Conservation (phyloP, 1,140 invertebrate species). For the Drosophila simulans region DNA sequence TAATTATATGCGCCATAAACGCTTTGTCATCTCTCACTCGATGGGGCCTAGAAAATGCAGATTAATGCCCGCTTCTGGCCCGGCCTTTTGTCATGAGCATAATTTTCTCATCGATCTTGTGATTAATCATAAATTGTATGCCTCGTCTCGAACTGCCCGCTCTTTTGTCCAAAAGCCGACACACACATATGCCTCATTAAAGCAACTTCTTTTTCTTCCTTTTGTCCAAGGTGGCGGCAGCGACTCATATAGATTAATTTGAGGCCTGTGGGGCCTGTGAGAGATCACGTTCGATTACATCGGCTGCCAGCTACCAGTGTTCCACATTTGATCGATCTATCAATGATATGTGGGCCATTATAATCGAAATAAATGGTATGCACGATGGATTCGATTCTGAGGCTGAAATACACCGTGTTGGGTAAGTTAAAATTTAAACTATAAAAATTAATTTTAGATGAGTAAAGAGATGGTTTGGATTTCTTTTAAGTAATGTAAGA, state of each 20-base stretch:
- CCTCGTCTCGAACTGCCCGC: slow-evolving; percentile 6
- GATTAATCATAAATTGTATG: slow-evolving; percentile 81
- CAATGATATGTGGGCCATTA: slow-evolving; percentile 47
- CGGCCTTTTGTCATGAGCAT: slow-evolving; percentile 76
- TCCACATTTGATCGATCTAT: slow-evolving; percentile 78
- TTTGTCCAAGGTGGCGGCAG: slow-evolving; percentile 38
- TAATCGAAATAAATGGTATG: slow-evolving; percentile 11
- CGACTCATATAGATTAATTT: slow-evolving; percentile 62
- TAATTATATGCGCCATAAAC: slow-evolving; percentile 80
- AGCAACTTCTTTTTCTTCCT: slow-evolving; percentile 59
- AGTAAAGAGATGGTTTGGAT: no score
- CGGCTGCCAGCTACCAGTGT: slow-evolving; percentile 80
- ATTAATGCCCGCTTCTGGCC: slow-evolving; percentile 63
- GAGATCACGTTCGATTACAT: slow-evolving; percentile 72
- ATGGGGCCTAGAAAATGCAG: slow-evolving; percentile 77
- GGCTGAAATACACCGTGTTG: neutral
- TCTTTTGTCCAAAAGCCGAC: slow-evolving; percentile 59
- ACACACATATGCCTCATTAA: slow-evolving; percentile 76
- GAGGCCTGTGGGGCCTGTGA: slow-evolving; percentile 49
- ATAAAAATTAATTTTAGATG: no score
- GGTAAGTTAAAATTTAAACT: no score
- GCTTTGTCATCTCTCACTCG: slow-evolving; percentile 69
- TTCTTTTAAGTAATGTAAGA: no score
- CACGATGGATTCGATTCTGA: neutral
- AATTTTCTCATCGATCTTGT: slow-evolving; percentile 84